A percentile compares a stretch with the other conserved stretches of the same genome.
phyloP scores from a whole-genome alignment of 1,140 invertebrate species.

The Hycleus cichorii region DNA sequence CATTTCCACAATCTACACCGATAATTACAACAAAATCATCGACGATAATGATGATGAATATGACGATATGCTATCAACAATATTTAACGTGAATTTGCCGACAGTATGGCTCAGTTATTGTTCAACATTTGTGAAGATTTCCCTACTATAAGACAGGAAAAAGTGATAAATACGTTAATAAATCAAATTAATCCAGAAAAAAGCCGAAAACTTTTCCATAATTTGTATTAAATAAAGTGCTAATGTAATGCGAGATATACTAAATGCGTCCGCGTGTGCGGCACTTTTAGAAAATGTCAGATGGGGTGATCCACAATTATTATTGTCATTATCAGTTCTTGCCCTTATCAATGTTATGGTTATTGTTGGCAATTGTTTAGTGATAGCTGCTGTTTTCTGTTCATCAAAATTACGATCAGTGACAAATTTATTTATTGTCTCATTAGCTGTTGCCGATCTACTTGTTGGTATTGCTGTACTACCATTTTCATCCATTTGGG shows the following conservation, averaged over 20 bases:
- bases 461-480: slow-evolving; percentile 86
- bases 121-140: no score
- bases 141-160: no score
- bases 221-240: no score
- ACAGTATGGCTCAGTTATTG: no score
- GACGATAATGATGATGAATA: no score
- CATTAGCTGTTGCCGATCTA: slow-evolving; percentile 85
- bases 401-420: slow-evolving; percentile 81
- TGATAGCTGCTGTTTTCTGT: slow-evolving; percentile 85
- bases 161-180: no score
- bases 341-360: slow-evolving; percentile 79
- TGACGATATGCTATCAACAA: no score
- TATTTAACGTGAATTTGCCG: no score
- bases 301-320: slow-evolving; percentile 66
- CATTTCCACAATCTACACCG: no score
- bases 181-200: no score
- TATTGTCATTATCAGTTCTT: slow-evolving; percentile 67
- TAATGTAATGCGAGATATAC: slow-evolving; percentile 35
- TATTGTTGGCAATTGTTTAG: slow-evolving; percentile 81
- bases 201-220: no score
- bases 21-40: no score
- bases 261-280: slow-evolving; percentile 69
- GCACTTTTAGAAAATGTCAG: slow-evolving; percentile 64
- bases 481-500: slow-evolving; percentile 81
- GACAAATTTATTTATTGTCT: slow-evolving; percentile 93